These are phyloP conservation scores for Streptopelia turtur DNA, from an alignment of 2,797 vertebrate species.

Conservation along the genomic window DNA sequence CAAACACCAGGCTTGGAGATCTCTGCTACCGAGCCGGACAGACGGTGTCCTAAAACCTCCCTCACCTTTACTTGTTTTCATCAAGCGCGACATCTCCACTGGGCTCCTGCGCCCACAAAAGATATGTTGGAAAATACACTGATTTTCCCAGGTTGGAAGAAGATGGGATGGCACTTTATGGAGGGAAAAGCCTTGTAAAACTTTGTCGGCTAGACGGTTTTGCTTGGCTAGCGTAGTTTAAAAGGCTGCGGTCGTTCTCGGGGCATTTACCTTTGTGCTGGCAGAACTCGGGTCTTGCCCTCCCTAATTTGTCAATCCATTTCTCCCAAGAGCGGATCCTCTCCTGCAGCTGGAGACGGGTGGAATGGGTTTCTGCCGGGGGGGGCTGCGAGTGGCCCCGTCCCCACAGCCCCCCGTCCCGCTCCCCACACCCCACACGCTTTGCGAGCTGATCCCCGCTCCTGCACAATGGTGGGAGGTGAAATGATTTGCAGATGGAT, in stretches of 20 bases:
- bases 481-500: constrained; percentile 66
- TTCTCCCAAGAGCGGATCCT: background rate
- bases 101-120: background rate
- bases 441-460: background rate
- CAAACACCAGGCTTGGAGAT: background rate
- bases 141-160: background rate
- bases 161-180: rapidly evolving
- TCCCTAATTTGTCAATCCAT: background rate
- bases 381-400: background rate
- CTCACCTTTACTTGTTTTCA: background rate
- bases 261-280: background rate
- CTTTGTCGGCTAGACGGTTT: background rate
- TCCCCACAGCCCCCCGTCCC: background rate
- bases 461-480: background rate
- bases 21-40: background rate
- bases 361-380: background rate
- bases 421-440: background rate
- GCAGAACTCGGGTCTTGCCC: background rate
- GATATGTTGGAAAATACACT: rapidly evolving
- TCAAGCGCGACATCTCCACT: background rate
- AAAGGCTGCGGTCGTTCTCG: background rate
- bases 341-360: background rate
- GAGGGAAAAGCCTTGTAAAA: background rate
- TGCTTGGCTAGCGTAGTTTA: background rate
- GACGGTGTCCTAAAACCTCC: background rate